Evolutionary conservation across 2,113 vertebrate species (phyloP), one percentile per base, ranked within the genome.

Genomic region (Forbesichthys agassizii): DNA sequence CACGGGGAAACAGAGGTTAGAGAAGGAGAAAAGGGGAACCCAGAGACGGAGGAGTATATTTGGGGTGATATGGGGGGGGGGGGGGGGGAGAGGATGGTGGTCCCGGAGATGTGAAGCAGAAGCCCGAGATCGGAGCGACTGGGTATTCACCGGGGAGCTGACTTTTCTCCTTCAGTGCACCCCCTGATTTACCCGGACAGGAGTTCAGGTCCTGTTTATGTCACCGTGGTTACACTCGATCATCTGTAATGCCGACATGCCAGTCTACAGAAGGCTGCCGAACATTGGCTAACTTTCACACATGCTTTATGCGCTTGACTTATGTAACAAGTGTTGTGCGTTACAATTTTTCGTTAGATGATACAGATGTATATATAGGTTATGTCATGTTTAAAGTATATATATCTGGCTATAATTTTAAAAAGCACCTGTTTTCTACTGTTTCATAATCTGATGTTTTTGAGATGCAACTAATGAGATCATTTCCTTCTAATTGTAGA

Each of bases 161-260:
- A 78, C 74, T 84, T 74, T 90, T 90, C 86, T 69, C 71, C 87
- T 75, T 78, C 83, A 89, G 58, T 14, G 80, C 78, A 76, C 64
- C 77, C 46, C 56, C 83, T 91, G 87, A 93, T 92, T 84, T 80
- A 74, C 79, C 73, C 68, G 55, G 91, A 92, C 89, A 90, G 87
- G 85, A 86, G 85, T 77, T 91, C 90, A 91, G 79, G 87, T 92
- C 79, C 87, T 85, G 86, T 91, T 88, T 90, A 85, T 88, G 90
- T 92, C 90, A 90, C 74, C 14, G 72, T 33, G 73, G 14, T 55
- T 78, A 67, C 71, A 68, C 80, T 64, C 77, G 74, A 88, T 88
- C 85, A 68, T 88, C 84, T 88, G 77, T 88, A 85, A 88, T 78
- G 71, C 85, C 85, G 83, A 86, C 87, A 82, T 79, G 86, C 80